A percentile compares a stretch with the other conserved stretches of the same genome.
These are phyloP conservation scores for Drosophila pandora DNA, from an alignment of 1,140 invertebrate genomes.

Conservation along the genomic window DNA sequence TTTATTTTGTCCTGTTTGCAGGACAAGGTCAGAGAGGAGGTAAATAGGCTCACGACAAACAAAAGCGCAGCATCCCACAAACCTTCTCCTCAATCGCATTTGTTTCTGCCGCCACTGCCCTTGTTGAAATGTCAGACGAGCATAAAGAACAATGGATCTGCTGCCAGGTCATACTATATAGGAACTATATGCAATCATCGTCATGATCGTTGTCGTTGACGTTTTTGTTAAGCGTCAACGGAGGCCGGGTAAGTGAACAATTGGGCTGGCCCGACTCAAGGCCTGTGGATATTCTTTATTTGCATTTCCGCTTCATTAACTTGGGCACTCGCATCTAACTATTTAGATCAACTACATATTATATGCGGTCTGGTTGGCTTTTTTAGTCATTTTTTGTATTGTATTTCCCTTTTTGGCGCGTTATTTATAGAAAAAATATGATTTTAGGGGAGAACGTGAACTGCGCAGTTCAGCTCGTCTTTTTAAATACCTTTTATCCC, in stretches of 20 bases:
- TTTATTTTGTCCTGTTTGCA: slow-evolving; percentile 47
- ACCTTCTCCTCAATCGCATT: slow-evolving; percentile 29
- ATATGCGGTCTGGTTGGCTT: slow-evolving; percentile 10
- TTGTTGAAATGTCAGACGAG: slow-evolving; percentile 57
- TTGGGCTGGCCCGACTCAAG: slow-evolving; percentile 49
- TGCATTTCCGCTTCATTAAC: slow-evolving; percentile 76
- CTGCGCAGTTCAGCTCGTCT: slow-evolving; percentile 58
- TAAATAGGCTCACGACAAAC: slow-evolving; percentile 57
- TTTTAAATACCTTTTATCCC: slow-evolving; percentile 31
- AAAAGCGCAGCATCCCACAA: slow-evolving; percentile 68
- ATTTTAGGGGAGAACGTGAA: slow-evolving; percentile 52
- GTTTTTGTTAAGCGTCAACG: slow-evolving; percentile 31
- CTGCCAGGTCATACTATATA: slow-evolving; percentile 27
- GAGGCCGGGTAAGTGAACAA: slow-evolving; percentile 66
- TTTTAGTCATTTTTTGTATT: slow-evolving; percentile 31
- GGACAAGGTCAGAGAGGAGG: slow-evolving; percentile 16
- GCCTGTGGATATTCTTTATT: slow-evolving; percentile 48
- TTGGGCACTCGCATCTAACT: slow-evolving; percentile 34
- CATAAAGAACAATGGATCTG: slow-evolving; percentile 55
- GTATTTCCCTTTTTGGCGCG: slow-evolving; percentile 53
- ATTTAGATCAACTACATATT: slow-evolving; percentile 26
- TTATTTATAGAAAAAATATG: slow-evolving; percentile 37
- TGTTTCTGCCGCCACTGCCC: slow-evolving; percentile 39
- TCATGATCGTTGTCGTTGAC: slow-evolving; percentile 35
- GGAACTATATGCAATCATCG: slow-evolving; percentile 19